Evolutionary conservation across 2,113 vertebrate species (phyloP).

Genomic region (Antechinus stuartii): DNA sequence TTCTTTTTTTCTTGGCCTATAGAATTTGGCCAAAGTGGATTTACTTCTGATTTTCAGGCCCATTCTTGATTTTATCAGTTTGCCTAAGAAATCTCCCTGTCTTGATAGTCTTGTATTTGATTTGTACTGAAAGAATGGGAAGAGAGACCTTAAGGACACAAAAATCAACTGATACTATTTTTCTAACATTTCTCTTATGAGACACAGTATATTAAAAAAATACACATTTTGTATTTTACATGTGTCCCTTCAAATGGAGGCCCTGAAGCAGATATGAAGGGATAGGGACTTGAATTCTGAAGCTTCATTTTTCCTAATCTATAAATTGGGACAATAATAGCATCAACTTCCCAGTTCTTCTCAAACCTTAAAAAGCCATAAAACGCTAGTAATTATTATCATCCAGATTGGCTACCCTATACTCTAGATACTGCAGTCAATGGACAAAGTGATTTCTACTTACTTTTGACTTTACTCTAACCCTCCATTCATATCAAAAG

Average conservation of each 20-base stretch:
- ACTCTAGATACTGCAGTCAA: background rate
- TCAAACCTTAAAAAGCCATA: background rate
- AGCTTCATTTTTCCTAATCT: background rate
- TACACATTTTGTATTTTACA: background rate
- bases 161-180: background rate
- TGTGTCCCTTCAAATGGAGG: background rate
- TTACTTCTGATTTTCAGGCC: slow-evolving; percentile 52
- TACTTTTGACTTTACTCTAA: background rate
- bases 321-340: background rate
- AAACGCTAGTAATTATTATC: background rate
- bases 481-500: background rate
- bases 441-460: background rate
- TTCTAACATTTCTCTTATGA: background rate
- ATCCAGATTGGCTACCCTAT: background rate
- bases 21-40: slow-evolving; percentile 59
- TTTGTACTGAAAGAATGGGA: background rate
- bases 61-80: slow-evolving; percentile 64
- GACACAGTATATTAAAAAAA: background rate
- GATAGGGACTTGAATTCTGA: background rate
- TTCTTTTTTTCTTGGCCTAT: background rate
- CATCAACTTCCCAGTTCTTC: background rate
- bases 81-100: slow-evolving; percentile 63
- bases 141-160: background rate
- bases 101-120: slow-evolving; percentile 14
- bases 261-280: background rate